Evolutionary conservation across 2,888 invertebrate species (phyloP).

Genomic region (Lithosia quadra): DNA sequence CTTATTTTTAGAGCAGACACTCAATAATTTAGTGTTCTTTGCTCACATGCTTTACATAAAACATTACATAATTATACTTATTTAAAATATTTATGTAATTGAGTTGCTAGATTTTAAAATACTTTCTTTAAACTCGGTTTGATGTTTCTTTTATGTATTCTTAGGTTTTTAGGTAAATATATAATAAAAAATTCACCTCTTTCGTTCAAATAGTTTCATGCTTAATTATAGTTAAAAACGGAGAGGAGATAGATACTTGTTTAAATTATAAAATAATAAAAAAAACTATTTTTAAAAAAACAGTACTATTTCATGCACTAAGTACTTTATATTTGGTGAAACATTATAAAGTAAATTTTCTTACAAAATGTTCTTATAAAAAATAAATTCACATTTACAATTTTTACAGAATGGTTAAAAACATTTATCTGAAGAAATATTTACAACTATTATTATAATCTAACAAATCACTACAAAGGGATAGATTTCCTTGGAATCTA

Average conservation of each 20-base stretch:
- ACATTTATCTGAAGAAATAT: neutral
- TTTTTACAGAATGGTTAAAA: neutral
- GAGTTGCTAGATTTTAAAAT: neutral
- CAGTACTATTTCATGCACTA: neutral
- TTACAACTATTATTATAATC: neutral
- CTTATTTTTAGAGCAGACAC: too few relatives aligned
- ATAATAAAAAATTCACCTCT: too few relatives aligned
- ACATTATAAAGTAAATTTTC: neutral
- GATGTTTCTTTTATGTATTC: neutral
- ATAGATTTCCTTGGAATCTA: slow-evolving; percentile 39
- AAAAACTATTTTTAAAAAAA: neutral
- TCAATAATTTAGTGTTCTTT: too few relatives aligned
- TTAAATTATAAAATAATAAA: neutral
- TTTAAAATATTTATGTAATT: too few relatives aligned
- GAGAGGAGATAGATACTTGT: neutral
- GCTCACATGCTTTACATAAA: too few relatives aligned
- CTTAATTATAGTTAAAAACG: neutral
- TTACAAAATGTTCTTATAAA: neutral
- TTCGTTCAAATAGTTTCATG: neutral
- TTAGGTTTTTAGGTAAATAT: neutral
- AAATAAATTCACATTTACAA: neutral
- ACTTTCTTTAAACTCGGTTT: neutral
- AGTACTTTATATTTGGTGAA: slow-evolving; percentile 17
- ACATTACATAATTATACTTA: too few relatives aligned
- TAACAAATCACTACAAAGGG: slow-evolving; percentile 12